phyloP scores from a whole-genome alignment of 2,113 vertebrate species.

The Onychostoma macrolepis region DNA sequence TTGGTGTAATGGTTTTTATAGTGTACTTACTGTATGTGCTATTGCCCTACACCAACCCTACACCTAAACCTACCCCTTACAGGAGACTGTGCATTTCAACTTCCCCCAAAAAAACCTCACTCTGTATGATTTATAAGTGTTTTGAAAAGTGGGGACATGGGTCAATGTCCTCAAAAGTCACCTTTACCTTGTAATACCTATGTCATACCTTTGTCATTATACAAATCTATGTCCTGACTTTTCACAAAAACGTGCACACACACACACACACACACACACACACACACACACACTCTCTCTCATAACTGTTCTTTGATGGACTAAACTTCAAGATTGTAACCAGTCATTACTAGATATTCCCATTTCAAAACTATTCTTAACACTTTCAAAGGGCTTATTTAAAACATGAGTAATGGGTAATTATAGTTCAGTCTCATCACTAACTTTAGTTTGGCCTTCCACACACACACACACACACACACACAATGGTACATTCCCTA shows the following conservation, averaged over 20 bases:
- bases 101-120: no score
- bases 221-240: no score
- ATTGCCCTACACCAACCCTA: no score
- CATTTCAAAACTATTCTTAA: neutral
- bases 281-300: slow-evolving; percentile 20
- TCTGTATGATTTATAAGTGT: no score
- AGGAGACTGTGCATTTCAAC: no score
- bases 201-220: no score
- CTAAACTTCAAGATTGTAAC: neutral
- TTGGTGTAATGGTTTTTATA: no score
- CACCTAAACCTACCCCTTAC: no score
- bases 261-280: slow-evolving; percentile 13
- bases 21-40: no score
- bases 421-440: neutral
- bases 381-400: neutral
- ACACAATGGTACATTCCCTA: neutral
- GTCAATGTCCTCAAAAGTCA: no score
- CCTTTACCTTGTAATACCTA: no score
- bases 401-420: neutral
- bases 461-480: slow-evolving; percentile 39
- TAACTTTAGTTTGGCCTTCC: slow-evolving; percentile 42
- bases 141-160: no score
- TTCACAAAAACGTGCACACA: slow-evolving; percentile 42
- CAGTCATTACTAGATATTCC: neutral
- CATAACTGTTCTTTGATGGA: neutral